Percentiles rank a stretch among this genome's conserved stretches.
phyloP scores from a whole-genome alignment of 1,140 invertebrate genomes.

The Oncopodura yosiiana region DNA sequence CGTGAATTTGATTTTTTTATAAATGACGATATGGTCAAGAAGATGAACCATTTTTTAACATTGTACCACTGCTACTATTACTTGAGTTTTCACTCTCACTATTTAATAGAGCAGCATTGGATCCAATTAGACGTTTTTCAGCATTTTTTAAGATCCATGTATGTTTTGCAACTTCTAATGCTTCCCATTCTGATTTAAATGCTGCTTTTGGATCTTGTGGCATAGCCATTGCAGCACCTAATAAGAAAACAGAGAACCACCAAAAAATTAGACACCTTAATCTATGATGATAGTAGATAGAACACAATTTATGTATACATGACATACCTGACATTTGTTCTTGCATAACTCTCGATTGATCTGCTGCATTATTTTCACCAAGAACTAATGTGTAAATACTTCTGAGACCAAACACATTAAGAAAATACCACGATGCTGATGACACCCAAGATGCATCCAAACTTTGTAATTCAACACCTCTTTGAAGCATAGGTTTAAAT shows the following conservation, averaged over 20 bases:
- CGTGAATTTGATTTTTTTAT: no score
- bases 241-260: no score
- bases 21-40: no score
- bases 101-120: no score
- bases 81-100: no score
- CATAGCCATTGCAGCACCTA: slow-evolving; percentile 87
- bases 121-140: slow-evolving; percentile 52
- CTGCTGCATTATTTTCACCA: slow-evolving; percentile 97
- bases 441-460: slow-evolving; percentile 99
- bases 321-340: slow-evolving; percentile 96
- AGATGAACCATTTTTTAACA: no score
- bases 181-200: slow-evolving; percentile 99
- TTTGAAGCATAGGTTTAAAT: slow-evolving; percentile 98
- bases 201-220: slow-evolving; percentile 95
- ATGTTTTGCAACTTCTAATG: slow-evolving; percentile 89
- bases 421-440: slow-evolving; percentile 98
- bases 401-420: slow-evolving; percentile 96
- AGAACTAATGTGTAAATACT: slow-evolving; percentile 96
- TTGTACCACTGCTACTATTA: no score
- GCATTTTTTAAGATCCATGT: slow-evolving; percentile 74
- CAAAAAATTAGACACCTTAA: no score
- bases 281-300: no score
- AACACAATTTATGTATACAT: no score
- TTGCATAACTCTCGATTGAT: slow-evolving; percentile 91
- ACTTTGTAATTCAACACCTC: slow-evolving; percentile 88